phyloP scores from a whole-genome alignment of 2,797 vertebrate genomes.

The Poeciliopsis infans region DNA sequence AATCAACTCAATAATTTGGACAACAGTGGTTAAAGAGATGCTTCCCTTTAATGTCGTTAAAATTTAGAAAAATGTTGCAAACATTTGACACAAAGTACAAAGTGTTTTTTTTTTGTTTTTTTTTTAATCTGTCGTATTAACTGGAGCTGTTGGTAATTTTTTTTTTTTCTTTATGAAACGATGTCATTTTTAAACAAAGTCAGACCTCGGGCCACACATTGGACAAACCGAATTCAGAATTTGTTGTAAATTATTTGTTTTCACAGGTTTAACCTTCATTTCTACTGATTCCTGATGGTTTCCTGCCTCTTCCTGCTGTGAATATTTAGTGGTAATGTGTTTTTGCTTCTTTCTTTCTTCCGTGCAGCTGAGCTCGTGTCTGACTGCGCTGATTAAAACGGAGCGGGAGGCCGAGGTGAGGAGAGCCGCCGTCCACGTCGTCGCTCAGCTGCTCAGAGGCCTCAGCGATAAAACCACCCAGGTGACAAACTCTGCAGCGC shows the following conservation, averaged over 20 bases:
- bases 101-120: no score
- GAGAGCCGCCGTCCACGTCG: constrained; percentile 89
- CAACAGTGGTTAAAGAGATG: no score
- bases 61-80: no score
- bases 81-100: no score
- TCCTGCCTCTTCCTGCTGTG: not conserved
- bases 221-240: no score
- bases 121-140: no score
- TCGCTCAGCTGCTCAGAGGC: constrained; percentile 87
- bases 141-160: no score
- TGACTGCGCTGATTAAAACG: constrained; percentile 86
- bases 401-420: constrained; percentile 88
- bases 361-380: constrained; percentile 86
- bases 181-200: no score
- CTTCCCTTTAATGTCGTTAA: no score
- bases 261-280: not conserved
- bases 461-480: constrained; percentile 88
- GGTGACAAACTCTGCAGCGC: constrained; percentile 70
- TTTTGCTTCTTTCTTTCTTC: not conserved
- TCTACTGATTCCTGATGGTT: not conserved
- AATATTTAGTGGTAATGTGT: not conserved
- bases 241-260: not conserved
- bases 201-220: no score
- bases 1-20: no score
- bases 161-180: no score